Conservation (phyloP, 2,797 vertebrate genomes). For the Sylvia borin region DNA sequence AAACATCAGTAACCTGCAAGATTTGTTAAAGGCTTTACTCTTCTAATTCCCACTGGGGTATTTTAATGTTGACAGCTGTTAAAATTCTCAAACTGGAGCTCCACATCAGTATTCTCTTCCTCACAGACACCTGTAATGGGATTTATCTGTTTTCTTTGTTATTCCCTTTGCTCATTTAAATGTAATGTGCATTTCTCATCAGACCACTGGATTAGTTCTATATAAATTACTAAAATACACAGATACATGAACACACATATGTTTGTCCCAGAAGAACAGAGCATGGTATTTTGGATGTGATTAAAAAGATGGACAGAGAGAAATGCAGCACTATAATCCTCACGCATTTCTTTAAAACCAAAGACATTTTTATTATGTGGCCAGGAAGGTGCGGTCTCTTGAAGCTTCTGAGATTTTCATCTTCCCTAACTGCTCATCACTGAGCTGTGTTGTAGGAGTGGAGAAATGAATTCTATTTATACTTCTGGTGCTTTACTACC, state of each 20-base stretch:
- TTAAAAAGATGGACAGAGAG: background rate
- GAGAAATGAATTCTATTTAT: background rate
- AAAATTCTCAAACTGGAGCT: constrained; percentile 69
- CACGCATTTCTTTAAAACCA: background rate
- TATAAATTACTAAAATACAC: constrained; percentile 19
- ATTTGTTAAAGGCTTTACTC: constrained; percentile 68
- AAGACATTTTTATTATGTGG: background rate
- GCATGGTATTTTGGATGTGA: background rate
- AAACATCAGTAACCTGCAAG: constrained; percentile 65
- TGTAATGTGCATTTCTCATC: constrained; percentile 62
- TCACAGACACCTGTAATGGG: constrained; percentile 70
- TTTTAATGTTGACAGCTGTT: constrained; percentile 76
- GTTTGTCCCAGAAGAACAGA: background rate
- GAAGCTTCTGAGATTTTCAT: background rate
- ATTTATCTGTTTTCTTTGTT: constrained; percentile 70
- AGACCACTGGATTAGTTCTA: constrained; percentile 47
- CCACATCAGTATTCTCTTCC: constrained; percentile 56
- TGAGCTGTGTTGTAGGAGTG: background rate
- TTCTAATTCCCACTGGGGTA: constrained; percentile 59
- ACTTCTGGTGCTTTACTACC: background rate
- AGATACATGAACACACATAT: background rate
- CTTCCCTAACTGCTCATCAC: background rate
- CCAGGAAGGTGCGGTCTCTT: background rate
- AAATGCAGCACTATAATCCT: background rate
- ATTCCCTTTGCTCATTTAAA: constrained; percentile 72